Evolutionary conservation across 2,888 invertebrate species (phyloP).

Genomic region (Andrena chrysosceles): DNA sequence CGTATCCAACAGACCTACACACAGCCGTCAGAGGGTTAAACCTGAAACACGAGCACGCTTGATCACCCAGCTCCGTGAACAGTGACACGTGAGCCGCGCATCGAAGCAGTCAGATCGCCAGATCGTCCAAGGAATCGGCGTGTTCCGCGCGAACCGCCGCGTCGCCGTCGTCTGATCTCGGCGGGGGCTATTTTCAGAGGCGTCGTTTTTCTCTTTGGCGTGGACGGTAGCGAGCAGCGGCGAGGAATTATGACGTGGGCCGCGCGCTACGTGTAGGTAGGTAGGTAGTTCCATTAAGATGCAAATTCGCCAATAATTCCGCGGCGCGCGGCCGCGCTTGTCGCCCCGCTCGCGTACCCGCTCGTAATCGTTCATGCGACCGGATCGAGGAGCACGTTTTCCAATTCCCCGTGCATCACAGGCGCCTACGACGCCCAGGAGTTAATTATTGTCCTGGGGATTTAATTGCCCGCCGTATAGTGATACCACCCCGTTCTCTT

Average conservation of each 20-base stretch:
- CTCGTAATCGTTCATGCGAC: constrained; percentile 68
- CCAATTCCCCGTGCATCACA: constrained; percentile 77
- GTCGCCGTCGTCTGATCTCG: constrained; percentile 34
- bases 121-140: constrained; percentile 21
- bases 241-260: constrained; percentile 69
- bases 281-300: constrained; percentile 84
- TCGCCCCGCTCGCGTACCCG: constrained; percentile 74
- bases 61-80: not conserved
- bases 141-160: constrained; percentile 61
- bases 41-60: too few species aligned
- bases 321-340: constrained; percentile 75
- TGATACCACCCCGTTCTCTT: constrained; percentile 63
- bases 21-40: too few species aligned
- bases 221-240: constrained; percentile 73
- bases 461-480: constrained; percentile 80
- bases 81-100: constrained; percentile 10
- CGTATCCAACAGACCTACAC: too few species aligned
- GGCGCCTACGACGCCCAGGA: constrained; percentile 77
- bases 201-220: constrained; percentile 66
- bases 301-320: constrained; percentile 84
- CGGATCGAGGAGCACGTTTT: constrained; percentile 73
- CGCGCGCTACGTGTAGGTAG: constrained; percentile 57
- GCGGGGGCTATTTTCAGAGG: constrained; percentile 65
- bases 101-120: not conserved
- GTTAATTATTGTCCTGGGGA: constrained; percentile 81